Evolutionary conservation across 1,140 invertebrate genomes (phyloP).

Genomic region (Gonatopus flavifemur): DNA sequence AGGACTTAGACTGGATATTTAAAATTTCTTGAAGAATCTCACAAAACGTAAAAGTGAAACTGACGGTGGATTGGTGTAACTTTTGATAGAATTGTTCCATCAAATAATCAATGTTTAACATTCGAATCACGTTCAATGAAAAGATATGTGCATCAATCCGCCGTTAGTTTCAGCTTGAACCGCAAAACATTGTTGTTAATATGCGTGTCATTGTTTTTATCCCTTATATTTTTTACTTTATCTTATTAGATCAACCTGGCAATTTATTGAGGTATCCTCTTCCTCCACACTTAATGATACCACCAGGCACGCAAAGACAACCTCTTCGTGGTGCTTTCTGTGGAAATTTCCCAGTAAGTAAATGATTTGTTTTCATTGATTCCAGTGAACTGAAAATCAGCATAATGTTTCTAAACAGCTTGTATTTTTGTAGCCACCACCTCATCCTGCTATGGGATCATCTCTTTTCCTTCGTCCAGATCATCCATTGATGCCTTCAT

Average conservation of each 20-base stretch:
- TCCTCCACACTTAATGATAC: constrained; percentile 46
- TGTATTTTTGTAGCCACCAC: constrained; percentile 31
- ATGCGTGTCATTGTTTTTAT: constrained; percentile 7
- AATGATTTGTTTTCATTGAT: not conserved
- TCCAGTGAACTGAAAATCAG: too few relatives aligned
- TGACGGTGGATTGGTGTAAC: too few relatives aligned
- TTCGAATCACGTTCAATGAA: too few relatives aligned
- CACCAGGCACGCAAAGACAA: constrained; percentile 42
- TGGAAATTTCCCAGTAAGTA: constrained; percentile 45
- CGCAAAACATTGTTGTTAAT: too few relatives aligned
- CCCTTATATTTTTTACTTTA: not conserved
- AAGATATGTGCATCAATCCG: too few relatives aligned
- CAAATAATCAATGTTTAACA: too few relatives aligned
- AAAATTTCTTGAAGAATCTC: too few relatives aligned
- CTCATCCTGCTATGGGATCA: constrained; percentile 37
- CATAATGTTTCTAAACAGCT: too few relatives aligned
- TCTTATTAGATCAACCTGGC: constrained; percentile 53
- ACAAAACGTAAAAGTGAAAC: too few relatives aligned
- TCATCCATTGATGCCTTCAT: constrained; percentile 39
- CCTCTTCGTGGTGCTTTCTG: constrained; percentile 44
- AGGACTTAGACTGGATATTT: too few relatives aligned
- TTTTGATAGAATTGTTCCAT: too few relatives aligned
- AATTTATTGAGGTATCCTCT: constrained; percentile 52
- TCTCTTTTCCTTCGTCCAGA: constrained; percentile 44
- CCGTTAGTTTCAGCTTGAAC: too few relatives aligned